phyloP scores from a whole-genome alignment of 2,113 vertebrate species.

The Columbina picui region DNA sequence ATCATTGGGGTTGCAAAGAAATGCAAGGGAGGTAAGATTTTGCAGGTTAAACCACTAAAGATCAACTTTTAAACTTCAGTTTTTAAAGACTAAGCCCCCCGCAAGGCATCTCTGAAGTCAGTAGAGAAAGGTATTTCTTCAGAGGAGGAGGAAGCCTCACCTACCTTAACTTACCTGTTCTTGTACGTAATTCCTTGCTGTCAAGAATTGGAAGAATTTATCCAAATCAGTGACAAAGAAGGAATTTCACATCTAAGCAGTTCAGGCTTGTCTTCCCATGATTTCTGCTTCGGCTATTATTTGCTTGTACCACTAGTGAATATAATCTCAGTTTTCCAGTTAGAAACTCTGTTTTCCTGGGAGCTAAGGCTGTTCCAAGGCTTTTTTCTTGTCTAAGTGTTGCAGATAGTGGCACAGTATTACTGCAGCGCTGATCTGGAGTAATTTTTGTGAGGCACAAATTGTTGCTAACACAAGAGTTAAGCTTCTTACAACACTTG shows the following conservation, averaged over 20 bases:
- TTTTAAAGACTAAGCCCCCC: background rate
- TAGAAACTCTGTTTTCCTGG: background rate
- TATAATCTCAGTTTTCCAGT: conserved; percentile 7
- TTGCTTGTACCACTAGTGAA: background rate
- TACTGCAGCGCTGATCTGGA: background rate
- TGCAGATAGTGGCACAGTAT: background rate
- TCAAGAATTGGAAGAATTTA: background rate
- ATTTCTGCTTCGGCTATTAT: background rate
- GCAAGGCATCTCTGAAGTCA: background rate
- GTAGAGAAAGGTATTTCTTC: background rate
- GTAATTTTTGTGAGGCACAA: background rate
- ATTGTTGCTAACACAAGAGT: background rate
- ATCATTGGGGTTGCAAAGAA: conserved; percentile 12
- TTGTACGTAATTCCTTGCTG: background rate
- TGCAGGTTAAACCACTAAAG: background rate
- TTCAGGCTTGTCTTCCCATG: background rate
- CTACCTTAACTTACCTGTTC: background rate
- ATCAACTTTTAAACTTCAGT: background rate
- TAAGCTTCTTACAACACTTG: background rate
- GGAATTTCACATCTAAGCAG: background rate
- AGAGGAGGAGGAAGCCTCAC: accelerated
- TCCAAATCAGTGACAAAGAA: background rate
- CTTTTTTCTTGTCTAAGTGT: background rate
- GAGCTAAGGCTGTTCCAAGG: background rate
- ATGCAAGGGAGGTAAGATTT: background rate